These are phyloP conservation scores for Melanerpes formicivorus DNA, from an alignment of 2,113 vertebrate genomes.

Conservation along the genomic window DNA sequence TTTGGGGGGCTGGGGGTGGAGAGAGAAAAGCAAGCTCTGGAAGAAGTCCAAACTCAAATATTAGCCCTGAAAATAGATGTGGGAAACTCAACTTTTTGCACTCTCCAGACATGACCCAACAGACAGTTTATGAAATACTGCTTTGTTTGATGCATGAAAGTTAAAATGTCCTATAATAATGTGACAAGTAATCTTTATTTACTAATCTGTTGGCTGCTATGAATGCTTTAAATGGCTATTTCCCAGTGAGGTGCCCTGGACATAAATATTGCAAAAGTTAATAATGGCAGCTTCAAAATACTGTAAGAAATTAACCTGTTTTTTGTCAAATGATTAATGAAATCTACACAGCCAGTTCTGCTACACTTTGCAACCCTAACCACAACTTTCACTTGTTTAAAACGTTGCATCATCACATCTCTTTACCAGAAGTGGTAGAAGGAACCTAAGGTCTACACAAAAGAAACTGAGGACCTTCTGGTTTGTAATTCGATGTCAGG, in stretches of 20 bases:
- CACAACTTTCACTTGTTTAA: constrained; percentile 12
- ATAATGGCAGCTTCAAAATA: constrained; percentile 32
- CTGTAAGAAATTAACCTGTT: neutral
- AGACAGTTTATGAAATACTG: neutral
- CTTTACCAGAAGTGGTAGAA: neutral
- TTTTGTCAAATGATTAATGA: neutral
- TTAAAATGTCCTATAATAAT: constrained; percentile 7
- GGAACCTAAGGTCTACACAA: neutral
- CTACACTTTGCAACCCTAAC: neutral
- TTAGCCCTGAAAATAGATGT: constrained; percentile 15
- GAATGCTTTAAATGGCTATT: constrained; percentile 2
- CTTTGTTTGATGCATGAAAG: neutral
- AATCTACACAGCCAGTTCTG: neutral
- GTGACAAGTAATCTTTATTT: constrained; percentile 7
- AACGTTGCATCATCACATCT: neutral
- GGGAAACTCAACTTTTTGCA: neutral
- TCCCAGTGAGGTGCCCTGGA: neutral
- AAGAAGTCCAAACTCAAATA: constrained; percentile 1
- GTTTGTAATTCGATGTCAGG: neutral
- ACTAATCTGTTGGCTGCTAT: neutral
- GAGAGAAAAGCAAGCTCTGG: constrained; percentile 2
- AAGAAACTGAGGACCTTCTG: neutral
- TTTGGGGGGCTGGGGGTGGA: neutral
- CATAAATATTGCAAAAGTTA: constrained; percentile 33
- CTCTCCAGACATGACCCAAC: neutral